Evolutionary conservation across 2,888 invertebrate genomes (phyloP).

Genomic region (Cephus pygmeus): DNA sequence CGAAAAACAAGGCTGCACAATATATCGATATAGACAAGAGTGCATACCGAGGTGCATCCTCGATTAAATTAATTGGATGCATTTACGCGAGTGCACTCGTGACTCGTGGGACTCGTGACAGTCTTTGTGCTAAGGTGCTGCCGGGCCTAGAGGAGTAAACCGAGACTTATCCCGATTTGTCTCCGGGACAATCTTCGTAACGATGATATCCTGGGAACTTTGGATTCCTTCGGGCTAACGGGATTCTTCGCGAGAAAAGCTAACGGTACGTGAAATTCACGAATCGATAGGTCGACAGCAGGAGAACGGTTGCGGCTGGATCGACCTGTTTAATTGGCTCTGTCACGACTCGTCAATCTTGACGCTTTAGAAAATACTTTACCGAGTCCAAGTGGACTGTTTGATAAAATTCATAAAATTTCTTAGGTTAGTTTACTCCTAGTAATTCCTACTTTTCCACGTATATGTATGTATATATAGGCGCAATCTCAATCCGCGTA

Average conservation of each 20-base stretch:
- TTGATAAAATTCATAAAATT: background rate
- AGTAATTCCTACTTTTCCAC: background rate
- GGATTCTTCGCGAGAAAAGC: background rate
- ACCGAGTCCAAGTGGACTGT: background rate
- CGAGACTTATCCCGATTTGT: background rate
- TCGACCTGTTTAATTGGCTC: background rate
- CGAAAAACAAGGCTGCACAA: background rate
- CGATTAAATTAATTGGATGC: background rate
- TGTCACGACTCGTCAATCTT: background rate
- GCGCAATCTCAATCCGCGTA: background rate
- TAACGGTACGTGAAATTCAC: background rate
- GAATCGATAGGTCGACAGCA: background rate
- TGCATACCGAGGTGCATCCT: background rate
- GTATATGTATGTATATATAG: background rate
- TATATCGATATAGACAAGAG: background rate
- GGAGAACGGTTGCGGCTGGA: background rate
- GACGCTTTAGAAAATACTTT: background rate
- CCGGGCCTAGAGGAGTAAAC: background rate
- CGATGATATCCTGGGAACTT: background rate
- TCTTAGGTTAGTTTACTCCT: background rate
- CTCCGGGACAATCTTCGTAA: background rate
- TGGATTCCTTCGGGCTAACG: background rate
- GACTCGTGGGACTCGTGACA: background rate
- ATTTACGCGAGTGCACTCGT: background rate
- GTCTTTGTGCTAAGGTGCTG: background rate